Evolutionary conservation across 2,797 vertebrate genomes (phyloP).

Genomic region (Pterois miles): DNA sequence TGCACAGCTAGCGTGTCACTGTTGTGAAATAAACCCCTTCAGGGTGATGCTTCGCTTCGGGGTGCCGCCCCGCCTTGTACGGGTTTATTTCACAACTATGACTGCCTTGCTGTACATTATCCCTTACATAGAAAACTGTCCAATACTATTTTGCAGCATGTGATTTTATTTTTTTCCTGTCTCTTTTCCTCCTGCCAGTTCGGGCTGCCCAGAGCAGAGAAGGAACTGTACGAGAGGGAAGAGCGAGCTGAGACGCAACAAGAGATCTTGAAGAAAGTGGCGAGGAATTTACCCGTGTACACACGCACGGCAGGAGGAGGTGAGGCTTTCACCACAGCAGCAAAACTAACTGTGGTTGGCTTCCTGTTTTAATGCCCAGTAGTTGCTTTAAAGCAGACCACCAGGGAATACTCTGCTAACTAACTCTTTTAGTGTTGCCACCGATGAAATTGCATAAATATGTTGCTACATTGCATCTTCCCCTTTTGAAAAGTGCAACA

Average conservation of each 20-base stretch:
- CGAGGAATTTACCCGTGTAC: conserved; percentile 89
- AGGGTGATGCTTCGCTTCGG: too few species aligned
- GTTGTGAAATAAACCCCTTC: too few species aligned
- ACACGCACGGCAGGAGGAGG: conserved; percentile 90
- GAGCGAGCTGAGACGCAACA: conserved; percentile 90
- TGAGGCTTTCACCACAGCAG: conserved; percentile 61
- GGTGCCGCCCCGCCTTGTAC: too few species aligned
- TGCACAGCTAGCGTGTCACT: too few species aligned
- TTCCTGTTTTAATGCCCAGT: neutral
- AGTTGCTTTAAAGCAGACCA: neutral
- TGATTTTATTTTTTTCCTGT: neutral
- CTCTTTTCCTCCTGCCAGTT: conserved; percentile 66
- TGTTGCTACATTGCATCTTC: conserved; percentile 21
- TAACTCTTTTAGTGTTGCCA: neutral
- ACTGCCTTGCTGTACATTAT: too few species aligned
- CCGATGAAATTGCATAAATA: neutral
- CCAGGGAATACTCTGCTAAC: neutral
- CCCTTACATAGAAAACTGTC: neutral
- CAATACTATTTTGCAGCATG: neutral
- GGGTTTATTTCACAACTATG: too few species aligned
- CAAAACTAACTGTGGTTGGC: neutral
- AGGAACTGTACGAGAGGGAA: conserved; percentile 93
- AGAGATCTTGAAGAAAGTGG: conserved; percentile 90
- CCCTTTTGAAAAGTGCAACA: neutral
- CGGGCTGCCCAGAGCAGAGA: conserved; percentile 89